Conservation (phyloP, 2,797 vertebrate genomes). For the Cossypha caffra region DNA sequence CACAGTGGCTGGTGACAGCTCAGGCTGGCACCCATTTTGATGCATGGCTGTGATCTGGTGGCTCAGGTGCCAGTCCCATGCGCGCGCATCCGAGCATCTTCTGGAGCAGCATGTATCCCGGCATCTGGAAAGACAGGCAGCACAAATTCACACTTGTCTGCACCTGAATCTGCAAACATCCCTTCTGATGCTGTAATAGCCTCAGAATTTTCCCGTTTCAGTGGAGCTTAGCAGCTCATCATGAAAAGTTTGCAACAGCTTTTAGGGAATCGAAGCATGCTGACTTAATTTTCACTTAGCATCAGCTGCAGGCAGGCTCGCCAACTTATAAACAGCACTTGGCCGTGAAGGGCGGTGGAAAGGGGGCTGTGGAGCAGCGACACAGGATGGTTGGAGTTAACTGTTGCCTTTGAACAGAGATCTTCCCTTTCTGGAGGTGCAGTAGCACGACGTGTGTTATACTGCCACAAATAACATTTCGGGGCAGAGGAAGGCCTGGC, state of each 20-base stretch:
- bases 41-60: neutral
- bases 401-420: neutral
- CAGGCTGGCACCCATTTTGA: neutral
- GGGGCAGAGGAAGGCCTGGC: neutral
- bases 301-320: neutral
- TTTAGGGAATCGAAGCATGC: neutral
- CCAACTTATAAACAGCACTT: neutral
- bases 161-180: neutral
- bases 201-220: neutral
- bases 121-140: neutral
- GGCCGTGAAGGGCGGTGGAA: neutral
- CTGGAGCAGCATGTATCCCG: rapidly evolving
- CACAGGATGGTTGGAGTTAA: rapidly evolving
- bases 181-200: neutral
- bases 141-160: neutral
- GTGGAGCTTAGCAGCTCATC: neutral
- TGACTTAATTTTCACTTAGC: neutral
- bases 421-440: neutral
- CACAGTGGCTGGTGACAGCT: neutral
- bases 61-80: rapidly evolving
- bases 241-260: neutral
- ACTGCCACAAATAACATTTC: rapidly evolving
- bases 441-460: rapidly evolving
- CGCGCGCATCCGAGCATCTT: rapidly evolving
- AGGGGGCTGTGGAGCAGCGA: rapidly evolving